Conservation (phyloP, 2,113 vertebrate species). For the Trichomycterus rosablanca region DNA sequence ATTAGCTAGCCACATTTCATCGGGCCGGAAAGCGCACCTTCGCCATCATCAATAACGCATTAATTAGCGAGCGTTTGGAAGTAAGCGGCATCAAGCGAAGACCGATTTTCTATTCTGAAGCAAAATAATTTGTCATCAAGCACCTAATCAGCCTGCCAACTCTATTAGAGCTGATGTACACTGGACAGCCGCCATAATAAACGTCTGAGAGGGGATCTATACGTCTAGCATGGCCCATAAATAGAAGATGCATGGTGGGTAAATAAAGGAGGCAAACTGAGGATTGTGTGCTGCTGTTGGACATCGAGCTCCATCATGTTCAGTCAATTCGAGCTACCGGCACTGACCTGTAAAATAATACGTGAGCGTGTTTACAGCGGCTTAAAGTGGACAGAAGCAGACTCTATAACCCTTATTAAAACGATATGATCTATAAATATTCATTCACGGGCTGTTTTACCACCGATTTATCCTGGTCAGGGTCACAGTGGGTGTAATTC, state of each 20-base stretch:
- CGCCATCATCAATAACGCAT: constrained; percentile 39
- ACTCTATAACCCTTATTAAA: no score
- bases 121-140: constrained; percentile 24
- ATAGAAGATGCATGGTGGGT: constrained; percentile 77
- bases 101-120: constrained; percentile 12
- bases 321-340: constrained; percentile 13
- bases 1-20: constrained; percentile 48
- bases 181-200: constrained; percentile 81
- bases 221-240: constrained; percentile 74
- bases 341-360: not conserved
- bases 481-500: no score
- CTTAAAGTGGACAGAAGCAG: no score
- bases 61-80: constrained; percentile 42
- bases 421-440: no score
- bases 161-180: constrained; percentile 79
- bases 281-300: constrained; percentile 62
- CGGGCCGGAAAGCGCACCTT: constrained; percentile 36
- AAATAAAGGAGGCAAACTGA: constrained; percentile 74
- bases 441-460: no score
- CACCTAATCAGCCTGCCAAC: constrained; percentile 48
- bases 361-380: not conserved
- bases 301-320: constrained; percentile 70
- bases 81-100: constrained; percentile 56
- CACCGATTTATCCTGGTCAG: no score
- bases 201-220: constrained; percentile 81